Percentiles rank a stretch among this genome's conserved stretches.
These are phyloP conservation scores for Coleophora deauratella DNA, from an alignment of 2,888 invertebrate species.

Conservation along the genomic window DNA sequence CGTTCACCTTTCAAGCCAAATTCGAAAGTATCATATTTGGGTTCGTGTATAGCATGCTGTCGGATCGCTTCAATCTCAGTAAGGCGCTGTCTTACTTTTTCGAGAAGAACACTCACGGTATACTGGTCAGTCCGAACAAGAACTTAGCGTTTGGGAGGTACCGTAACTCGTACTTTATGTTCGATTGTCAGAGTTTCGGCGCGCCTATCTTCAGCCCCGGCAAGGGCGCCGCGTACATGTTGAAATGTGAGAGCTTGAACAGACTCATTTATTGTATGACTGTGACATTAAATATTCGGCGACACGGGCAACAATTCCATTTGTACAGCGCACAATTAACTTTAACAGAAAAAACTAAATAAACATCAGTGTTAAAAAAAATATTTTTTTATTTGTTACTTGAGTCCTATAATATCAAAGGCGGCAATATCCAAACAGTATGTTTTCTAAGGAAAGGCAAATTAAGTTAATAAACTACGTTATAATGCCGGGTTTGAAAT, in stretches of 20 bases:
- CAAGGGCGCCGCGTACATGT: slow-evolving; percentile 73
- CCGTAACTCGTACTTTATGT: slow-evolving; percentile 77
- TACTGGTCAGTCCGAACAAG: slow-evolving; percentile 69
- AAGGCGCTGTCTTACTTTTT: slow-evolving; percentile 77
- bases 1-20: slow-evolving; percentile 72
- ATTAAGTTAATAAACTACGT: too few species aligned
- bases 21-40: slow-evolving; percentile 75
- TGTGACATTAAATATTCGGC: slow-evolving; percentile 72
- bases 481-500: too few species aligned
- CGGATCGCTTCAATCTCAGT: slow-evolving; percentile 76
- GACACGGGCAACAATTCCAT: slow-evolving; percentile 70
- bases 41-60: slow-evolving; percentile 72
- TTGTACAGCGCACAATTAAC: slow-evolving; percentile 46
- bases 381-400: slow-evolving; percentile 1
- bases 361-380: slow-evolving; percentile 18
- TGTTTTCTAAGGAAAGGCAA: too few species aligned
- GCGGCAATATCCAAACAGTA: too few species aligned
- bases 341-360: slow-evolving; percentile 42
- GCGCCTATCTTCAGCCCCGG: slow-evolving; percentile 75
- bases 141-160: slow-evolving; percentile 69
- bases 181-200: slow-evolving; percentile 77
- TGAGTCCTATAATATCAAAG: too few species aligned
- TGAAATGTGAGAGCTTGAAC: slow-evolving; percentile 75
- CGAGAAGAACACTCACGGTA: slow-evolving; percentile 63
- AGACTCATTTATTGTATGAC: slow-evolving; percentile 77